Percentiles rank a stretch among this genome's conserved stretches.
Conservation (phyloP, 2,113 vertebrate genomes). For the Chaetodon trifascialis region DNA sequence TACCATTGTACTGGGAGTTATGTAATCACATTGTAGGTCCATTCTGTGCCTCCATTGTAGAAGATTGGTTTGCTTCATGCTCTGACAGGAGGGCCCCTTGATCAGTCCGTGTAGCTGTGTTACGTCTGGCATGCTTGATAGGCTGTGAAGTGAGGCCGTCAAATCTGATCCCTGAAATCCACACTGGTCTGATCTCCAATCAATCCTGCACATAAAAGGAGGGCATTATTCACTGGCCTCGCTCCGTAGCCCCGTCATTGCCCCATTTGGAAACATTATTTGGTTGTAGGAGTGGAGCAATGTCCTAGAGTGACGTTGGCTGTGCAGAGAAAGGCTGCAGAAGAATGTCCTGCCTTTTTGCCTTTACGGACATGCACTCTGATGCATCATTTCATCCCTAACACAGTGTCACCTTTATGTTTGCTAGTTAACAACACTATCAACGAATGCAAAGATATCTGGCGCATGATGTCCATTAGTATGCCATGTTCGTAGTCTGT, state of each 20-base stretch:
- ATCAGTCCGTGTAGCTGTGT: conserved; percentile 45
- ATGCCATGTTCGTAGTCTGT: not conserved
- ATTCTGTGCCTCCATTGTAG: conserved; percentile 7
- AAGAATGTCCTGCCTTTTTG: not conserved
- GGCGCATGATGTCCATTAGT: not conserved
- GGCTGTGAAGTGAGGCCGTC: conserved; percentile 63
- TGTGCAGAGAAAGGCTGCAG: not conserved
- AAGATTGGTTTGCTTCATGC: conserved; percentile 35
- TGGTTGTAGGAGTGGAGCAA: conserved; percentile 22
- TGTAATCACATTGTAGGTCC: conserved; percentile 37
- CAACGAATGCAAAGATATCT: not conserved
- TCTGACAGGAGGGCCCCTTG: conserved; percentile 51
- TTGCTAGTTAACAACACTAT: not conserved
- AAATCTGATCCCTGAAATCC: conserved; percentile 75
- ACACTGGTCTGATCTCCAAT: conserved; percentile 70
- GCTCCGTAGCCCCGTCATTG: conserved; percentile 40
- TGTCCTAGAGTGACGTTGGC: not conserved
- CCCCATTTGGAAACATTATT: conserved; percentile 42
- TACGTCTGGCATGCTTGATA: conserved; percentile 62
- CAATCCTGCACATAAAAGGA: conserved; percentile 64
- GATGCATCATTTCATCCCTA: not conserved
- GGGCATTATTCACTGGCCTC: conserved; percentile 63
- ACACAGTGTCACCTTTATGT: conserved; percentile 2
- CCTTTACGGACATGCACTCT: not conserved
- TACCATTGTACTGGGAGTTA: not conserved